phyloP scores from a whole-genome alignment of 2,888 invertebrate species.

The Blastobasis adustella region DNA sequence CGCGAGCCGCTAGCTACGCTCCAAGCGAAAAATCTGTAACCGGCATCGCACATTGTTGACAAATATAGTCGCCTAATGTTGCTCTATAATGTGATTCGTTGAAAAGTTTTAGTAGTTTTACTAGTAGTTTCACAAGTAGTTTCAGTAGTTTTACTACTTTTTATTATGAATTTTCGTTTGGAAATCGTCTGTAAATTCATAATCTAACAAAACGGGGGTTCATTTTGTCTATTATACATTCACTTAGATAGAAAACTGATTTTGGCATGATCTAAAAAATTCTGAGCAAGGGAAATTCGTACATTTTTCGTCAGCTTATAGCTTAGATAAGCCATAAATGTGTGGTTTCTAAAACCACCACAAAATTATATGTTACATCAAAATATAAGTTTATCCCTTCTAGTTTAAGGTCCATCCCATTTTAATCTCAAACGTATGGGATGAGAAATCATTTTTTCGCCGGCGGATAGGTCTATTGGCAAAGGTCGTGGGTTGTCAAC shows the following conservation, averaged over 20 bases:
- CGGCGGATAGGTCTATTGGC: constrained; percentile 44
- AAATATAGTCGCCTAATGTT: too few relatives aligned
- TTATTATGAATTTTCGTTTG: too few relatives aligned
- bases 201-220: too few relatives aligned
- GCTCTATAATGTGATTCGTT: constrained; percentile 22
- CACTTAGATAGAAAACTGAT: too few relatives aligned
- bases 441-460: constrained; percentile 41
- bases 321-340: neutral
- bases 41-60: too few relatives aligned
- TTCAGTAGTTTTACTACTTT: neutral
- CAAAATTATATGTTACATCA: too few relatives aligned
- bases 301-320: neutral
- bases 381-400: too few relatives aligned
- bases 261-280: too few relatives aligned
- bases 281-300: neutral
- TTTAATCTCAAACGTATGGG: constrained; percentile 5
- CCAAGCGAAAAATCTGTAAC: too few relatives aligned
- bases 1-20: constrained; percentile 22
- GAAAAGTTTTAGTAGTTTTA: constrained; percentile 14
- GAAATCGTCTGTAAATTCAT: too few relatives aligned
- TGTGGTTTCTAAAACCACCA: too few relatives aligned
- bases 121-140: neutral
- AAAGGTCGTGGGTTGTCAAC: constrained; percentile 66
- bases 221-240: too few relatives aligned
- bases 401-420: neutral